Evolutionary conservation across 2,888 invertebrate genomes (phyloP).

Genomic region (Emesis furor): DNA sequence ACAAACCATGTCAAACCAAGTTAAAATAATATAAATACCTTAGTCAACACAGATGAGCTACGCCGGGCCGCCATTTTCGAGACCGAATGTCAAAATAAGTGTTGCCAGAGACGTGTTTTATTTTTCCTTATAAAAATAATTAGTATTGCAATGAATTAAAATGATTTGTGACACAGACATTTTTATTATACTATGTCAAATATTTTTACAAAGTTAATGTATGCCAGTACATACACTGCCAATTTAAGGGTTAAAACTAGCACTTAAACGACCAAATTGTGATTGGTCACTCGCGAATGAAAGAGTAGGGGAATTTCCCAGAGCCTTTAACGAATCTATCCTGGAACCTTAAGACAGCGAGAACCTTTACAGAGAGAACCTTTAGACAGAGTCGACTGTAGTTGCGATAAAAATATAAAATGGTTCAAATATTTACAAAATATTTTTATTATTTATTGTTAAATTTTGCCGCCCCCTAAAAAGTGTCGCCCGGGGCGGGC

Average conservation of each 20-base stretch:
- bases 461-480: not conserved
- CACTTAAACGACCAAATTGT: no score
- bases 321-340: not conserved
- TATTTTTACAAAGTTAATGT: slow-evolving; percentile 14
- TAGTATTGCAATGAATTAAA: slow-evolving; percentile 32
- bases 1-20: slow-evolving; percentile 39
- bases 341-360: not conserved
- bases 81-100: slow-evolving; percentile 22
- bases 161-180: slow-evolving; percentile 33
- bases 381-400: not conserved
- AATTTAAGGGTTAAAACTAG: slow-evolving; percentile 6
- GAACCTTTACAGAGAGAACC: not conserved
- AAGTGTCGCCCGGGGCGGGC: not conserved
- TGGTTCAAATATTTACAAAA: not conserved
- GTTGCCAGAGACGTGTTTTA: slow-evolving; percentile 46
- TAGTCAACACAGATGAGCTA: slow-evolving; percentile 41
- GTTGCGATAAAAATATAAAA: slow-evolving; percentile 6
- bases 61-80: slow-evolving; percentile 50
- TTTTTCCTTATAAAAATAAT: slow-evolving; percentile 31
- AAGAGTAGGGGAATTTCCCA: slow-evolving; percentile 1
- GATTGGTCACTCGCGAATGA: not conserved
- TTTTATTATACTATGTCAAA: slow-evolving; percentile 14
- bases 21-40: slow-evolving; percentile 49
- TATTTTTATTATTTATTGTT: not conserved
- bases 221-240: slow-evolving; percentile 14